These are phyloP conservation scores for Strix uralensis DNA, from an alignment of 2,113 vertebrate genomes.

Conservation along the genomic window DNA sequence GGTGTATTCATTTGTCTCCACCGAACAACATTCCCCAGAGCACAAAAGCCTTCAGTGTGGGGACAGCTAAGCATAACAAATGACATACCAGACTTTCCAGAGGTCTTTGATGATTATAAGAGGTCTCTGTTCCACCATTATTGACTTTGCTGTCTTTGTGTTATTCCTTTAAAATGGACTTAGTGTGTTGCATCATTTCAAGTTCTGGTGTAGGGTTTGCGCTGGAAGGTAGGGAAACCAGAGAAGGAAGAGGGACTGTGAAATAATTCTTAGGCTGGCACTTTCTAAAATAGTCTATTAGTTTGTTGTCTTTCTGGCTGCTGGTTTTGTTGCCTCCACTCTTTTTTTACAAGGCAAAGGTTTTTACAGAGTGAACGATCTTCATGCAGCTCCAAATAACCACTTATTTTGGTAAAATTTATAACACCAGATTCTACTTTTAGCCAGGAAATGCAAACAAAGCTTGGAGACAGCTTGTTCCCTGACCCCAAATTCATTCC, in stretches of 20 bases:
- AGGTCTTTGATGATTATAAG: slow-evolving; percentile 34
- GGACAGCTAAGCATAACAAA: slow-evolving; percentile 56
- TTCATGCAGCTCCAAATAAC: slow-evolving; percentile 63
- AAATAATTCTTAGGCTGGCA: slow-evolving; percentile 29
- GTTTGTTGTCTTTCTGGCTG: slow-evolving; percentile 18
- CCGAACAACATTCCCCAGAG: slow-evolving; percentile 7
- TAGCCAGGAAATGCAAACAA: slow-evolving; percentile 80
- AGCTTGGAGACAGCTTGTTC: slow-evolving; percentile 78
- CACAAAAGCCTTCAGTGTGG: slow-evolving; percentile 62
- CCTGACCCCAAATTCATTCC: slow-evolving; percentile 82
- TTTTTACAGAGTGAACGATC: slow-evolving; percentile 47
- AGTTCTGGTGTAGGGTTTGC: slow-evolving; percentile 13
- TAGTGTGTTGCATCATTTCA: slow-evolving; percentile 36
- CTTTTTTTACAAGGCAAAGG: slow-evolving; percentile 35
- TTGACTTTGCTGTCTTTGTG: slow-evolving; percentile 49
- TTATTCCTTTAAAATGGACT: slow-evolving; percentile 43
- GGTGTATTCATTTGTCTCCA: slow-evolving; percentile 68
- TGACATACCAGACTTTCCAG: slow-evolving; percentile 13
- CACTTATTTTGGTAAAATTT: slow-evolving; percentile 74
- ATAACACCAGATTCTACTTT: slow-evolving; percentile 74
- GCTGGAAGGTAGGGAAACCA: background rate
- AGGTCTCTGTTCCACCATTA: slow-evolving; percentile 28
- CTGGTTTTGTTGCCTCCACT: slow-evolving; percentile 46
- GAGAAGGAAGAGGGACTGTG: slow-evolving; percentile 11
- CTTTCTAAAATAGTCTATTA: slow-evolving; percentile 37